phyloP scores from a whole-genome alignment of 2,888 invertebrate species.

The Drosophila atripex region DNA sequence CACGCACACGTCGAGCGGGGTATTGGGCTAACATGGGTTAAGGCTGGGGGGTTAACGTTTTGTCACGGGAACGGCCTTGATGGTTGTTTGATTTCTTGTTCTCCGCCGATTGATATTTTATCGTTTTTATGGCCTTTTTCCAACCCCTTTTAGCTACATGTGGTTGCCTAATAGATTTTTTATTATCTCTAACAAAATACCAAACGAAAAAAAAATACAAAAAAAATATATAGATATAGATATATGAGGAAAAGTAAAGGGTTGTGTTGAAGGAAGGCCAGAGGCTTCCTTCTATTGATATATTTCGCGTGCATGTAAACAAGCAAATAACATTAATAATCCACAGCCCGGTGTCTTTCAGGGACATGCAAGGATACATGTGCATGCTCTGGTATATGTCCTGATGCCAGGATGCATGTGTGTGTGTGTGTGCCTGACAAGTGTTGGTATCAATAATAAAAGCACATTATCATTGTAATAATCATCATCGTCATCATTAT shows the following conservation, averaged over 20 bases:
- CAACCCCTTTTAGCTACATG: slow-evolving; percentile 50
- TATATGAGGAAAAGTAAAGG: not conserved
- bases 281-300: slow-evolving; percentile 50
- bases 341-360: slow-evolving; percentile 18
- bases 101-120: slow-evolving; percentile 80
- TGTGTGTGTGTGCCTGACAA: slow-evolving; percentile 40
- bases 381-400: slow-evolving; percentile 3
- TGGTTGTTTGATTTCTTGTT: slow-evolving; percentile 80
- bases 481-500: slow-evolving; percentile 5
- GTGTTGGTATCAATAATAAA: slow-evolving; percentile 70
- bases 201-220: not conserved
- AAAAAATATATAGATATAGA: too few species aligned
- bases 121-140: slow-evolving; percentile 51
- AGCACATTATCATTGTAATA: slow-evolving; percentile 52
- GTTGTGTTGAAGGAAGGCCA: slow-evolving; percentile 12
- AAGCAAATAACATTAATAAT: slow-evolving; percentile 72
- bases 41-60: slow-evolving; percentile 18
- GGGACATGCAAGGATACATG: not conserved
- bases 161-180: slow-evolving; percentile 79
- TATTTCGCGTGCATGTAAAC: slow-evolving; percentile 67
- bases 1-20: slow-evolving; percentile 17
- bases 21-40: slow-evolving; percentile 8
- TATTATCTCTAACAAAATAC: slow-evolving; percentile 65
- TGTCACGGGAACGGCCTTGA: slow-evolving; percentile 67
- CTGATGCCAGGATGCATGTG: not conserved